Percentiles rank a stretch among this genome's conserved stretches.
These are phyloP conservation scores for Pitta sordida DNA, from an alignment of 2,113 vertebrate species.

Conservation along the genomic window DNA sequence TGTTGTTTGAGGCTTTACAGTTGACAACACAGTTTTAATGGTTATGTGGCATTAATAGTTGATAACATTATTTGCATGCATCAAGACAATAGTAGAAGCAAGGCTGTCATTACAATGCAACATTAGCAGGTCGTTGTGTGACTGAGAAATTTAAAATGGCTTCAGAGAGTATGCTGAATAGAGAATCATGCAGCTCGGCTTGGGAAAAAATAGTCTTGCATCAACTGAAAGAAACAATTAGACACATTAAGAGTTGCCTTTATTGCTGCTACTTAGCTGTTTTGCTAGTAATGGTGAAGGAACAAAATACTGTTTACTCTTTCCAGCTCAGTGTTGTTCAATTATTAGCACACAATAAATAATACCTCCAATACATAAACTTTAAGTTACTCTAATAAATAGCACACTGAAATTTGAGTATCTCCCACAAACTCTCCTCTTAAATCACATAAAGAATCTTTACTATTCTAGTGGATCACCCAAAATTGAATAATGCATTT, in stretches of 20 bases:
- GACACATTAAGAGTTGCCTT: neutral
- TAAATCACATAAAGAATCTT: neutral
- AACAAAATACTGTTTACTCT: neutral
- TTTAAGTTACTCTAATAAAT: neutral
- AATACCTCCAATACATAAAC: neutral
- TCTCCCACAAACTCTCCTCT: neutral
- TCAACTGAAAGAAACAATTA: neutral
- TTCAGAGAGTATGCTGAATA: neutral
- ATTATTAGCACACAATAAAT: neutral
- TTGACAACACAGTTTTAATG: neutral
- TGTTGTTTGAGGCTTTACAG: constrained; percentile 16
- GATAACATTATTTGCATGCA: neutral
- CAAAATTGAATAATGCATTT: constrained; percentile 14
- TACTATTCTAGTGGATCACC: neutral
- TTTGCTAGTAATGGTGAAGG: neutral
- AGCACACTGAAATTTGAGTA: neutral
- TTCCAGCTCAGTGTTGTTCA: neutral
- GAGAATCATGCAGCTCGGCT: neutral
- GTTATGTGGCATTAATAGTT: neutral
- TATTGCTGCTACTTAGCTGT: neutral
- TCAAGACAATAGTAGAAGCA: neutral
- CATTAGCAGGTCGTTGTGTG: neutral
- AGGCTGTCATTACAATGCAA: neutral
- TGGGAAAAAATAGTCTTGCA: neutral
- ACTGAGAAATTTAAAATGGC: neutral